Conservation (phyloP, 2,113 vertebrate species). For the Archocentrus centrarchus region DNA sequence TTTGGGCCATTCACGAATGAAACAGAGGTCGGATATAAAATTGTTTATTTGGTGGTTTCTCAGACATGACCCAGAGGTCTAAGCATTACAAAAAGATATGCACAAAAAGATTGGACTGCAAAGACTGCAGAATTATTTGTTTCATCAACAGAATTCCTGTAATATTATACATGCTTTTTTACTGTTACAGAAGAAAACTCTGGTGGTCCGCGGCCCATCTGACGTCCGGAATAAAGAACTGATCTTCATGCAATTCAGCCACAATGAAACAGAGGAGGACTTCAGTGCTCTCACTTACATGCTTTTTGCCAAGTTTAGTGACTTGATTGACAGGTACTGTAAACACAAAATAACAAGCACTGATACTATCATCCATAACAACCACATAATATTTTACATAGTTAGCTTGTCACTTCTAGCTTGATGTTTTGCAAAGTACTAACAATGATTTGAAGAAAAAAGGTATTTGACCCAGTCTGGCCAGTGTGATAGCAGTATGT, state of each 20-base stretch:
- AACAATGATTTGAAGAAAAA: neutral
- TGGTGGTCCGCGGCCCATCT: constrained; percentile 91
- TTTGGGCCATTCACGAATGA: constrained; percentile 87
- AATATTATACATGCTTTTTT: neutral
- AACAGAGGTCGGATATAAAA: constrained; percentile 83
- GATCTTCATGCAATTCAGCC: constrained; percentile 95
- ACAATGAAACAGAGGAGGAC: constrained; percentile 91
- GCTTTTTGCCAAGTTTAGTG: constrained; percentile 91
- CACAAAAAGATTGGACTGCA: neutral
- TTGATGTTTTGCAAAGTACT: rapidly evolving
- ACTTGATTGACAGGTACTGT: constrained; percentile 67
- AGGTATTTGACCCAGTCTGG: neutral
- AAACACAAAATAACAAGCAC: neutral
- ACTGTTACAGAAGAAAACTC: constrained; percentile 83
- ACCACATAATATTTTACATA: neutral
- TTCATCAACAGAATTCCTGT: too few relatives aligned
- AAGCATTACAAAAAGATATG: neutral
- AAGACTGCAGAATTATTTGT: neutral
- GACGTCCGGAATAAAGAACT: constrained; percentile 92
- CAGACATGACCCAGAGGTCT: neutral
- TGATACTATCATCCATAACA: neutral
- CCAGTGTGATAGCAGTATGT: neutral
- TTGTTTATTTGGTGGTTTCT: neutral
- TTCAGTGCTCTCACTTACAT: constrained; percentile 99
- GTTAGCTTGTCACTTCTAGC: too few relatives aligned